Evolutionary conservation across 2,888 invertebrate genomes (phyloP).

Genomic region (Mycalesis mineus): DNA sequence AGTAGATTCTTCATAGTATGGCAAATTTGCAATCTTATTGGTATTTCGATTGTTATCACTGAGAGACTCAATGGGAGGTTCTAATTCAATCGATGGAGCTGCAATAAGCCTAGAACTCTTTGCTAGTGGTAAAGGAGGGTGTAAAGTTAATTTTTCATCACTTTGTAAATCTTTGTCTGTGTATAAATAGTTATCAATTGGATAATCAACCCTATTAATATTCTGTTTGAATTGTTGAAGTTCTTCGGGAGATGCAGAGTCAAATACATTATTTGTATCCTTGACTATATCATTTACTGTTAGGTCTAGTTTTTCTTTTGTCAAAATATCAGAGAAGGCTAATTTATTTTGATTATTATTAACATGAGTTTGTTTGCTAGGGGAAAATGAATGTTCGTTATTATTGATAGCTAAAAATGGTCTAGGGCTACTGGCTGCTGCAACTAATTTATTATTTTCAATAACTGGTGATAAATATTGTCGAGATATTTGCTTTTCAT

Average conservation of each 20-base stretch:
- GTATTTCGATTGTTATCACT: constrained; percentile 37
- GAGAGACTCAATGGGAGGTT: constrained; percentile 51
- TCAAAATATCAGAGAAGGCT: constrained; percentile 61
- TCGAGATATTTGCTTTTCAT: constrained; percentile 39
- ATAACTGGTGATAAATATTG: constrained; percentile 49
- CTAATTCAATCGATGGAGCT: constrained; percentile 49
- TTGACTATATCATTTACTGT: constrained; percentile 63
- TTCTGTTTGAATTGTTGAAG: constrained; percentile 37
- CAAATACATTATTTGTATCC: constrained; percentile 56
- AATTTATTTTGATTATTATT: constrained; percentile 52
- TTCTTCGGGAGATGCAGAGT: constrained; percentile 47
- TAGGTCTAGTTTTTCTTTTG: constrained; percentile 63
- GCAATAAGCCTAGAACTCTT: constrained; percentile 49
- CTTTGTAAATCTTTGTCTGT: constrained; percentile 42
- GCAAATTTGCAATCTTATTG: constrained; percentile 54
- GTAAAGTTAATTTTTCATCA: constrained; percentile 53
- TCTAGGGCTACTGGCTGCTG: constrained; percentile 25
- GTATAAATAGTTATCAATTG: constrained; percentile 43
- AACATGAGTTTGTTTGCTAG: constrained; percentile 39
- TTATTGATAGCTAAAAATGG: constrained; percentile 27
- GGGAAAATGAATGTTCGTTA: constrained; percentile 38
- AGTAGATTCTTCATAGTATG: constrained; percentile 55
- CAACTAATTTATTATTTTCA: constrained; percentile 43
- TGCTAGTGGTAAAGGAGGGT: constrained; percentile 37
- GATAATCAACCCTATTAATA: constrained; percentile 30